Percentiles rank a stretch among this genome's conserved stretches.
phyloP scores from a whole-genome alignment of 2,888 invertebrate species.

The Spilosoma lubricipeda region DNA sequence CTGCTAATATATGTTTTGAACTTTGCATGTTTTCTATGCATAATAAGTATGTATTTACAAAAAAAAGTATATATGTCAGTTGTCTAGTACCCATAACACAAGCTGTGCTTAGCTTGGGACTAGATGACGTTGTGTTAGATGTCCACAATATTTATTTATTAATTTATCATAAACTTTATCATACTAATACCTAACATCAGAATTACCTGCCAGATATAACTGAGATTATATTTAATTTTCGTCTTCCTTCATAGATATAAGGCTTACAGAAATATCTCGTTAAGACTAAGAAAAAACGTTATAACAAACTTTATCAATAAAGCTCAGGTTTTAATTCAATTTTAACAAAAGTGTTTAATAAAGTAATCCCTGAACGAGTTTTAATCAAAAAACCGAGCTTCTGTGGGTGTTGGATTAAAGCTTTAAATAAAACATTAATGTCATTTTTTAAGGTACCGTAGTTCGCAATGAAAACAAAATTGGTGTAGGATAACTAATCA shows the following conservation, averaged over 20 bases:
- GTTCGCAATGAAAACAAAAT: background rate
- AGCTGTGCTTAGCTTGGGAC: too few relatives aligned
- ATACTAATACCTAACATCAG: background rate
- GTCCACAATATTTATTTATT: too few relatives aligned
- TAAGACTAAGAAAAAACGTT: background rate
- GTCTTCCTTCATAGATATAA: background rate
- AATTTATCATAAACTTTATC: background rate
- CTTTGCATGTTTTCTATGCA: too few relatives aligned
- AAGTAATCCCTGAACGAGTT: slow-evolving; percentile 24
- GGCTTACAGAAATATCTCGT: background rate
- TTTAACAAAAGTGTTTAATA: slow-evolving; percentile 24
- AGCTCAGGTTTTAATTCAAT: slow-evolving; percentile 29
- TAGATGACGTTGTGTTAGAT: too few relatives aligned
- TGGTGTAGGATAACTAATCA: background rate
- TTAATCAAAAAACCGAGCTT: slow-evolving; percentile 18
- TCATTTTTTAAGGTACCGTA: background rate
- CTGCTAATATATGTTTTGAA: too few relatives aligned
- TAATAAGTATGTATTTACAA: too few relatives aligned
- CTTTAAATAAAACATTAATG: slow-evolving; percentile 6
- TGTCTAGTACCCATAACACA: too few relatives aligned
- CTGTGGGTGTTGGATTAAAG: slow-evolving; percentile 12
- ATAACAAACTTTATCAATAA: slow-evolving; percentile 6
- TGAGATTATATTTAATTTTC: background rate
- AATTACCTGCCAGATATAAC: background rate
- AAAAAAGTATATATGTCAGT: too few relatives aligned